Evolutionary conservation across 2,888 invertebrate genomes (phyloP).

Genomic region (Zootermopsis nevadensis): DNA sequence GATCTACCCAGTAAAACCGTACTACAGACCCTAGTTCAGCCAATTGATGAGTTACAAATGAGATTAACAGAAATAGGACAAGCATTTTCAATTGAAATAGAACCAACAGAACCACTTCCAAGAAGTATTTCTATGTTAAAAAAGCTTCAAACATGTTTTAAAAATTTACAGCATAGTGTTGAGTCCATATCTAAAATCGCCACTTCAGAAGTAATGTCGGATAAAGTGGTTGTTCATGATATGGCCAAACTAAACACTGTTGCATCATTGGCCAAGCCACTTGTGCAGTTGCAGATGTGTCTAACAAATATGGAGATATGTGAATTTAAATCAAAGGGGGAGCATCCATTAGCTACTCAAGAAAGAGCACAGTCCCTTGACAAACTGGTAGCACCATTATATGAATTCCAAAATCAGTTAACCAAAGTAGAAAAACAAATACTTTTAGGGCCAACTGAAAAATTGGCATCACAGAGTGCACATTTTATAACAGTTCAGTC

Average conservation of each 20-base stretch:
- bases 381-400: not conserved
- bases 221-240: not conserved
- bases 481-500: not conserved
- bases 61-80: conserved; percentile 29
- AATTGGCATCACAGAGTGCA: conserved; percentile 13
- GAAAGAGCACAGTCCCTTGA: not conserved
- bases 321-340: conserved; percentile 54
- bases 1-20: conserved; percentile 10
- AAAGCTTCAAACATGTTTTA: not conserved
- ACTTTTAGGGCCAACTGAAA: not conserved
- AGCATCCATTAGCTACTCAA: not conserved
- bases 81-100: conserved; percentile 1
- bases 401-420: not conserved
- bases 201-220: not conserved
- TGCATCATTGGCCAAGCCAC: not conserved
- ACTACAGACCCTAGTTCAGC: conserved; percentile 45
- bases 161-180: conserved; percentile 34
- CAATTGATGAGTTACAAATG: conserved; percentile 49
- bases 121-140: not conserved
- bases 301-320: conserved; percentile 56
- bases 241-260: not conserved
- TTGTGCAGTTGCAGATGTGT: conserved; percentile 32
- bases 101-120: not conserved
- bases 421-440: not conserved
- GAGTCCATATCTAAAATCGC: not conserved